Conservation (phyloP, 2,888 invertebrate genomes). For the Drosophila monieri region DNA sequence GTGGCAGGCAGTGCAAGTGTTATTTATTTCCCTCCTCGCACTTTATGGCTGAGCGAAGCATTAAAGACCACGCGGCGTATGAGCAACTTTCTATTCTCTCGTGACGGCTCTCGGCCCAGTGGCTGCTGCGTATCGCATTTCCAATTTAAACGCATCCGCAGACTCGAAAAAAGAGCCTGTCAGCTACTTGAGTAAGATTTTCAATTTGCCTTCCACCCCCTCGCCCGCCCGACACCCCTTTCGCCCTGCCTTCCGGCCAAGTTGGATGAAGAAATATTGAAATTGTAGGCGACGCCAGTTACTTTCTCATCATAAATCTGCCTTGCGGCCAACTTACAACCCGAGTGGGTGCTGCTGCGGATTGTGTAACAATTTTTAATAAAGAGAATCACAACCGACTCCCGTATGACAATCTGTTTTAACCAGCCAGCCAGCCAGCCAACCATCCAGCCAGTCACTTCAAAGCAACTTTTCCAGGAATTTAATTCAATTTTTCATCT, state of each 20-base stretch:
- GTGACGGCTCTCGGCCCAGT: slow-evolving; percentile 2
- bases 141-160: slow-evolving; percentile 63
- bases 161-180: slow-evolving; percentile 23
- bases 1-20: slow-evolving; percentile 54
- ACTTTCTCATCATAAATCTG: slow-evolving; percentile 71
- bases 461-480: slow-evolving; percentile 34
- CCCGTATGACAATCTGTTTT: slow-evolving; percentile 33
- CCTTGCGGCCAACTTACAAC: slow-evolving; percentile 58
- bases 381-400: slow-evolving; percentile 13
- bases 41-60: slow-evolving; percentile 30
- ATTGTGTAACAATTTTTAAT: slow-evolving; percentile 31
- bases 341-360: not conserved
- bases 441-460: slow-evolving; percentile 21
- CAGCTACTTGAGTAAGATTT: slow-evolving; percentile 68
- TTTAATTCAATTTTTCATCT: slow-evolving; percentile 31
- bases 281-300: slow-evolving; percentile 64
- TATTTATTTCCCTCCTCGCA: slow-evolving; percentile 37
- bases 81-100: slow-evolving; percentile 50
- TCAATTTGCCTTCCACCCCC: slow-evolving; percentile 58
- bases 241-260: not conserved
- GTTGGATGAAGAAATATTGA: slow-evolving; percentile 72
- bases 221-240: not conserved
- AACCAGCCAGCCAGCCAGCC: not conserved
- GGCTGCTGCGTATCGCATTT: slow-evolving; percentile 56
- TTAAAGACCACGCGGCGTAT: slow-evolving; percentile 57